These are phyloP conservation scores for rabbit (Oryctolagus cuniculus) DNA, from an alignment of 2,113 vertebrate genomes.

Conservation along the genomic window mOryCun1.1 NC_091437.1:21480001-21480500, in stretches of 20 bases:
- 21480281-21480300: background rate
- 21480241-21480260: slow-evolving; percentile 23
- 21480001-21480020: too few species aligned
- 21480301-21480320: background rate
- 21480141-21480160: background rate
- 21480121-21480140: background rate
- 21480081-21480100: background rate
- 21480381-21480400: background rate
- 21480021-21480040: too few species aligned
- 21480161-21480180: background rate
- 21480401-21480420: background rate
- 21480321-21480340: slow-evolving; percentile 29
- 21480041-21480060: background rate
- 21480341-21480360: background rate
- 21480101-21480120: background rate
- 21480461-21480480: background rate
- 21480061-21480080: slow-evolving; percentile 24
- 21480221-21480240: slow-evolving; percentile 4
- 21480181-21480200: background rate
- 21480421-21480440: too few species aligned
- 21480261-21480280: slow-evolving; percentile 1
- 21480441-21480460: background rate
- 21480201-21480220: background rate
- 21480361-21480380: background rate
- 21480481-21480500: slow-evolving; percentile 18